A percentile compares a stretch with the other conserved stretches of the same genome.
phyloP scores from a whole-genome alignment of 2,888 invertebrate species.

The Apamea monoglypha region DNA sequence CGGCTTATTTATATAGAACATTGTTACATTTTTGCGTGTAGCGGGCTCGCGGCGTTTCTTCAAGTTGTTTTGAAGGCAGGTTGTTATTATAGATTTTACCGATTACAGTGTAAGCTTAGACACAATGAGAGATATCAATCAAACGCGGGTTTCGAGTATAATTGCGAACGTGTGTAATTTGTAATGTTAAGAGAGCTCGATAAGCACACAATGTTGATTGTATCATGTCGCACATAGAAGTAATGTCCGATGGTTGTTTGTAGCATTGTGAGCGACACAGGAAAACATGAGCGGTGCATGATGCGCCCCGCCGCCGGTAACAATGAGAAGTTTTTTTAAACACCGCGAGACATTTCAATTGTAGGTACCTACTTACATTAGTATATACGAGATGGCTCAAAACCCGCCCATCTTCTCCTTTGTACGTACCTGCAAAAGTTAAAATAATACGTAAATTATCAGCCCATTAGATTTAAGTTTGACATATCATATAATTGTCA shows the following conservation, averaged over 20 bases:
- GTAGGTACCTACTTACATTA: constrained; percentile 71
- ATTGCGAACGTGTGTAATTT: constrained; percentile 69
- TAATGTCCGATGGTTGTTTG: constrained; percentile 77
- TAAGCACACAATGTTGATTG: constrained; percentile 75
- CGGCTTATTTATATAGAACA: not conserved
- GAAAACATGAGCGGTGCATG: constrained; percentile 79
- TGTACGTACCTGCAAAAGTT: constrained; percentile 74
- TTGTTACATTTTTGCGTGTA: constrained; percentile 11
- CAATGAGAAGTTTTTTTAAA: constrained; percentile 84
- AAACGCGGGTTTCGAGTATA: constrained; percentile 65
- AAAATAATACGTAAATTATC: constrained; percentile 69
- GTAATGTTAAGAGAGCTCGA: constrained; percentile 73
- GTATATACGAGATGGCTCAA: constrained; percentile 47
- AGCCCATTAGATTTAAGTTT: constrained; percentile 7
- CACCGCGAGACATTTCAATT: constrained; percentile 77
- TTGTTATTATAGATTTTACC: constrained; percentile 43
- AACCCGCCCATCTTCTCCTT: constrained; percentile 36
- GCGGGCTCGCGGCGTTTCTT: not conserved
- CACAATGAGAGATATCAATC: constrained; percentile 65
- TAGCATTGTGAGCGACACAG: constrained; percentile 77
- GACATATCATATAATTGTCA: not conserved
- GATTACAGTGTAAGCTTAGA: constrained; percentile 54
- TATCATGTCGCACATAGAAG: constrained; percentile 71
- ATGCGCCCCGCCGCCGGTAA: constrained; percentile 74
- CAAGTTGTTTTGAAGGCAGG: constrained; percentile 32